Base-by-base conservation (phyloP, 2,113 vertebrate genomes). In the Brachirus orientalis region DNA sequence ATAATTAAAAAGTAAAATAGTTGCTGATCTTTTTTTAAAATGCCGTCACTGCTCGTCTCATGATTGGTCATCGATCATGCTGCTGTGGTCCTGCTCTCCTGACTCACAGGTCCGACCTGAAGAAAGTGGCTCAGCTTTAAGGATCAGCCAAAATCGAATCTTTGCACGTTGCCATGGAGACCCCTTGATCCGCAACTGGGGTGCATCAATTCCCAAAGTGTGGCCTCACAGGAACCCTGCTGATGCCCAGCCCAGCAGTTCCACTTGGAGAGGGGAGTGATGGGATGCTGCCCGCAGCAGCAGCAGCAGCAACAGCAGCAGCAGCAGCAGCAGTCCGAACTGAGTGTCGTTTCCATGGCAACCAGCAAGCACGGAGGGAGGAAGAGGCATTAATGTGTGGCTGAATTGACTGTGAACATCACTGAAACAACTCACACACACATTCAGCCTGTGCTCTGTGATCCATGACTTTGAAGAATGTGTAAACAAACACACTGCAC, bases 281-380 rank as follows among this genome's bases (percentile, higher is more conserved):
- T 51, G 19, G 53, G 72, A 79, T 40, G 58, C 67, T 35, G 51
- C 20, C 76, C 41, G 67, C 37, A 36, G 48, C 50, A 37, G 43
- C 36, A 56, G 44, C 37, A 10, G 54, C 61, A 53, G 59, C 37
- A 12, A 48, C 61, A 55, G 54, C 18, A 22, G 19, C 50, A 47
- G 47, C 54, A 41, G 41, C 36, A 55, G 44, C 36, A 12, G 54
- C 61, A 55, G 59, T 28, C 18, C 18, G 17, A 41, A 48, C 19
- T 6, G 46, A 77, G 76, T 80, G 69, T 11, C 52, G 82, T 92
- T 81, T 82, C 91, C 82, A 83, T 83, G 79, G 83, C 63, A 87
- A 91, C 90, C 77, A 7, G 69, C 73, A 75, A 84, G 76, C 75
- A 70, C 22, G 10, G 18, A 72, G 62, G 16, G 54, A 82, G 64